Percentiles rank a stretch among this genome's conserved stretches.
These are phyloP conservation scores for Rhagium mordax DNA, from an alignment of 2,888 invertebrate genomes.

Conservation along the genomic window DNA sequence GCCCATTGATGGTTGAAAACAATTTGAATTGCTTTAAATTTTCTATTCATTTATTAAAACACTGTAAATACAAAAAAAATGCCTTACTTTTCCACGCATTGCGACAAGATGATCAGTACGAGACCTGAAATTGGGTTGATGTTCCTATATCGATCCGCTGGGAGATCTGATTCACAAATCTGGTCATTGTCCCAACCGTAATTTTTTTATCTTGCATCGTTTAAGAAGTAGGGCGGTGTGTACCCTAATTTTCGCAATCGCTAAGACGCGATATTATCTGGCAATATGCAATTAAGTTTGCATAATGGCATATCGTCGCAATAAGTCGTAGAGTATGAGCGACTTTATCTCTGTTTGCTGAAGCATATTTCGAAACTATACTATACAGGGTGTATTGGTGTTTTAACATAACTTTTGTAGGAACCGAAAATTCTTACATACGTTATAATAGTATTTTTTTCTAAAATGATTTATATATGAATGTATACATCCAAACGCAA, in stretches of 20 bases:
- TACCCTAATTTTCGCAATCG: neutral
- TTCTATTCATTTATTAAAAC: no score
- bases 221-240: constrained; percentile 14
- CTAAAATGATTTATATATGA: no score
- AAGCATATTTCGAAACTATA: neutral
- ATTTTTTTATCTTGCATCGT: constrained; percentile 6
- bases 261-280: neutral
- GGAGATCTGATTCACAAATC: neutral
- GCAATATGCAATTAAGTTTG: neutral
- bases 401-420: no score
- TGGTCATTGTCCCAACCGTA: neutral
- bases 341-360: neutral
- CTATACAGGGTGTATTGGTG: no score
- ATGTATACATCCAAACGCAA: no score
- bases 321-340: neutral
- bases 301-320: neutral
- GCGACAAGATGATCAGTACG: no score
- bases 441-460: no score
- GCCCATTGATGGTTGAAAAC: no score
- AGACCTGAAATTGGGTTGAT: neutral
- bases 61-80: no score
- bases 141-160: neutral
- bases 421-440: no score
- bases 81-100: no score
- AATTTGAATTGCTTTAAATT: no score